These are phyloP conservation scores for Balaeniceps rex DNA, from an alignment of 2,113 vertebrate species.

Conservation along the genomic window DNA sequence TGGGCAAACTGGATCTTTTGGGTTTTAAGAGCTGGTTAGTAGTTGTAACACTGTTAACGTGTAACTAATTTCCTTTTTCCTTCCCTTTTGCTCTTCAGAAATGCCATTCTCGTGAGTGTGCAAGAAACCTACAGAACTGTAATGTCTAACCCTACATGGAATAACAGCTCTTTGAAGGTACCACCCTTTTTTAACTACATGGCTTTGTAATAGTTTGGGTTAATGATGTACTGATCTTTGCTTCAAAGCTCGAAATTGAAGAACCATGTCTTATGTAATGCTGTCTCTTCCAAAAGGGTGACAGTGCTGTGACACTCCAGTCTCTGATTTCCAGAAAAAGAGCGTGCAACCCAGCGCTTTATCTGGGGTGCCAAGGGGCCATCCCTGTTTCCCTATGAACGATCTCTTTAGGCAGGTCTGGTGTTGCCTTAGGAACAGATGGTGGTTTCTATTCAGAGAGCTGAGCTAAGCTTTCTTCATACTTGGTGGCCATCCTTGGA, in stretches of 20 bases:
- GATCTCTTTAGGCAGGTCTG: background rate
- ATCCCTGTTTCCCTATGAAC: background rate
- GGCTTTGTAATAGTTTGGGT: background rate
- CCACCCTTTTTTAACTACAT: background rate
- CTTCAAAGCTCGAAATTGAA: background rate
- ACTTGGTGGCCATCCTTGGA: conserved; percentile 7
- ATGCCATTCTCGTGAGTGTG: conserved; percentile 57
- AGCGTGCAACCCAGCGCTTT: background rate
- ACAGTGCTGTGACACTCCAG: background rate
- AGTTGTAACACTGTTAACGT: background rate
- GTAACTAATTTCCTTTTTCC: conserved; percentile 50
- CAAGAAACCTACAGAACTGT: conserved; percentile 46
- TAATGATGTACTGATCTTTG: background rate
- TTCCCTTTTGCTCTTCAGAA: conserved; percentile 62
- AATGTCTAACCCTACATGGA: conserved; percentile 62
- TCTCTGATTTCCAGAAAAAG: background rate
- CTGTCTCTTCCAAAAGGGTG: background rate
- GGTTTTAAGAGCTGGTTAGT: background rate
- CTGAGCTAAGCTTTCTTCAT: background rate
- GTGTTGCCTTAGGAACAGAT: conserved; percentile 48
- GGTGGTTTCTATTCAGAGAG: conserved; percentile 51
- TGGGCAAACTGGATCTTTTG: background rate
- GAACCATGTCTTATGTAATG: background rate
- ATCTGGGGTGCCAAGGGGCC: background rate
- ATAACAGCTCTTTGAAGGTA: conserved; percentile 59